These are phyloP conservation scores for Dicyrtomina minuta DNA, from an alignment of 2,888 invertebrate genomes.

Conservation along the genomic window DNA sequence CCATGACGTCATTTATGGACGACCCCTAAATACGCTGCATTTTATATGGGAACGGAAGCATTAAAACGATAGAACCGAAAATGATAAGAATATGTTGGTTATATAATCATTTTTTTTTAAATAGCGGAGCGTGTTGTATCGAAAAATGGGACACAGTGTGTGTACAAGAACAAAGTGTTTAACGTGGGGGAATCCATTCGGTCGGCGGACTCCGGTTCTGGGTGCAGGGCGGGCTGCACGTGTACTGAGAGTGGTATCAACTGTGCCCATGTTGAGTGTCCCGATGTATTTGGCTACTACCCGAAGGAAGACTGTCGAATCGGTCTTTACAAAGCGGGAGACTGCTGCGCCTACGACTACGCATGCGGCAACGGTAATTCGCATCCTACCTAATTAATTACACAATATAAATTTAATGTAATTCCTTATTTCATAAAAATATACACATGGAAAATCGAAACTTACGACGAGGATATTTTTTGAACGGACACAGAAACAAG, in stretches of 20 bases:
- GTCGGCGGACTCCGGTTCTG: conserved; percentile 43
- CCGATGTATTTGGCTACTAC: conserved; percentile 42
- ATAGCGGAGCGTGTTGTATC: conserved; percentile 15
- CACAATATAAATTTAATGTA: conserved; percentile 2
- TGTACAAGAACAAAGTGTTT: conserved; percentile 46
- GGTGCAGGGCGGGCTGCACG: conserved; percentile 47
- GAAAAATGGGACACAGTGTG: conserved; percentile 36
- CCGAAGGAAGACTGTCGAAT: conserved; percentile 41
- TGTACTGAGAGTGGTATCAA: conserved; percentile 39
- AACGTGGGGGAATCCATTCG: conserved; percentile 41
- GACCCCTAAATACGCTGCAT: too few relatives aligned
- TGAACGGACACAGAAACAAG: conserved; percentile 25
- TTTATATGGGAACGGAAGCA: too few relatives aligned
- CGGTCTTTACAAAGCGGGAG: conserved; percentile 46
- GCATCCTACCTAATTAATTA: too few relatives aligned
- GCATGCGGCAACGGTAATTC: conserved; percentile 47
- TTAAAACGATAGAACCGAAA: neutral
- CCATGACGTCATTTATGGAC: too few relatives aligned
- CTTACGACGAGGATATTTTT: too few relatives aligned
- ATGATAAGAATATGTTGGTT: neutral
- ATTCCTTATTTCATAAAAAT: too few relatives aligned
- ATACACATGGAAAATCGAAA: too few relatives aligned
- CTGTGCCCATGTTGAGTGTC: conserved; percentile 51
- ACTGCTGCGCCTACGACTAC: conserved; percentile 51
- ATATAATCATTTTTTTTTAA: too few relatives aligned